Base-by-base conservation (phyloP, 2,888 invertebrate genomes). In the Scrobipalpa costella region DNA sequence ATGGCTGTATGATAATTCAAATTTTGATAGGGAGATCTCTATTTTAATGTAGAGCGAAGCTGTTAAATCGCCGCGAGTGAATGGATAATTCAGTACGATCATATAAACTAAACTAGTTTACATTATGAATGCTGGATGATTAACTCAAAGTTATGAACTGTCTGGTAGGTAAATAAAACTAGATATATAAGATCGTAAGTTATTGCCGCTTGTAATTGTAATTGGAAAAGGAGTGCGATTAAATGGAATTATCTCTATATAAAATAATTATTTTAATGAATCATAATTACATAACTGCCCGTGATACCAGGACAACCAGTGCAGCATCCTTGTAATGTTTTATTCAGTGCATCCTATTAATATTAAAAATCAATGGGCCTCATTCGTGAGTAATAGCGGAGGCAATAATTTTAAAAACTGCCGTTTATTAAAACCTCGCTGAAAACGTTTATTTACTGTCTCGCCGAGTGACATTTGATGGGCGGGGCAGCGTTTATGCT, bases 401-500 rank as follows among this genome's bases (percentile, higher is more conserved):
- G 62, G 66, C 69, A 67, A 68, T 75, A 73, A 70, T 73, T 71
- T 74, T 67, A 64, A 74, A 77, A 80, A 60, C 75, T 71, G 73
- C 70, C 71, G 73, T 72, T 70, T 72, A 73, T 76, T 76, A 75
- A 71, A 75, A 70, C 70, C 69, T 61, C 36, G 65, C 64, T 76
- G 72, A 74, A 77, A 78, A 72, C 49, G 58, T 67, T 52, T 49
- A 64, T 63, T 68, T 64, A 65, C 38, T 61, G 63, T 58, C 67
- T 68, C 67, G 68, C 70, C 68, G 68, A 76, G 78, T 82, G 81
- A 80, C 79, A 84, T 82, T 79, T 76, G 70, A 73, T 73, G 77
- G 88, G 90, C 82, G 87, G 79, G 83, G 79, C 69, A 66, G 63
- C 71, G 76, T 83, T 87, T 84, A 88, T 85, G 84, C 80, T 80